Evolutionary conservation across 2,888 invertebrate species (phyloP), one percentile per base, ranked within the genome.

Genomic region (Machimus atricapillus): DNA sequence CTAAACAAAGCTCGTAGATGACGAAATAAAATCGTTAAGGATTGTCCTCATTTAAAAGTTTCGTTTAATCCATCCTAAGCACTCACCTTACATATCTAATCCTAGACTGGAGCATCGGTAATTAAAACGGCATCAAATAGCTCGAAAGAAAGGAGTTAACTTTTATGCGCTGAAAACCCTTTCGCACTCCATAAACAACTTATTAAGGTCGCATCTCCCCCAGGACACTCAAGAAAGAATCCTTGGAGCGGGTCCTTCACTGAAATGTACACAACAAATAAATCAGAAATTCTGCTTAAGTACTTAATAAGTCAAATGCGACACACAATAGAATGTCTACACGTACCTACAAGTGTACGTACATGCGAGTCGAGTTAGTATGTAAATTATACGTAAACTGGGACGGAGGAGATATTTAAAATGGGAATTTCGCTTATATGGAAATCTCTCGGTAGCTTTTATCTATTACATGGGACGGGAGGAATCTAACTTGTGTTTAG

Each of bases 391-490:
- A 79, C 79, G 40, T 52, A 79, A 78, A 79, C 52, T 79, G 79
- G 79, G 79, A 34, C 46, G 79, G n/a, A 46, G 66, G 66, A 27
- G 79, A 79, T 79, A 79, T 79, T 79, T 79, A 79, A 79, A 79
- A 79, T 79, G 79, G 79, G 79, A 78, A 79, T 79, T 79, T 79
- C 79, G 79, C 52, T 79, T 79, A 79, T 79, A 79, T 79, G 79
- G 79, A 79, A 79, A 46, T 79, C 79, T 79, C 79, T 79, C 52
- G 79, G 79, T 52, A 52, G 79, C 79, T 79, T 79, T 79, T 79
- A 79, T 52, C 79, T 79, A 79, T 79, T 79, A 79, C 52, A 34
- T 79, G 27, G 79, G 27, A 31, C n/a, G 31, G 31, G 52, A 46
- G 16, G 46, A 46, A 43, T 79, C 27, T 14, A 12, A 19, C 14